Conservation (phyloP, 2,113 vertebrate species). For the Muntiacus reevesi region DNA sequence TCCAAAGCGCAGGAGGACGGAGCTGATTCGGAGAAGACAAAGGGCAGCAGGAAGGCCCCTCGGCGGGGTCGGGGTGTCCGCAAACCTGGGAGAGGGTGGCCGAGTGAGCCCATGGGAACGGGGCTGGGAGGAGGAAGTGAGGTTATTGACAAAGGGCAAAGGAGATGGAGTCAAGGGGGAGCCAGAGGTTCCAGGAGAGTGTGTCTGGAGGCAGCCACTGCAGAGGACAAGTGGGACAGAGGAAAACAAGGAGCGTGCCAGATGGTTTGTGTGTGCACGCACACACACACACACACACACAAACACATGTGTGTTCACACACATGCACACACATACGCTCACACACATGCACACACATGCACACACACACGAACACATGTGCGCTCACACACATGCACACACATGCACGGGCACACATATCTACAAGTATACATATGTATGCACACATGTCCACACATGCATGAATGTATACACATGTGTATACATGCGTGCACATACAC, state of each 20-base stretch:
- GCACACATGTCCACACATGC: accelerated
- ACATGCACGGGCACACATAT: no score
- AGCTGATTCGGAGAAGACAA: background rate
- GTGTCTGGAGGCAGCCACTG: background rate
- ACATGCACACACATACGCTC: accelerated
- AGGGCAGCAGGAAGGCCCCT: accelerated
- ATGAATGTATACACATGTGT: accelerated
- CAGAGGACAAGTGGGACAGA: no score
- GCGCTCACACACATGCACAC: accelerated
- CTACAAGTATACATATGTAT: no score
- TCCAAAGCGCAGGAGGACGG: background rate
- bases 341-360: no score
- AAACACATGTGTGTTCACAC: background rate
- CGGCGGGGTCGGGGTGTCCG: background rate
- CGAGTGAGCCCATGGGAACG: accelerated
- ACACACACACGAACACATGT: background rate
- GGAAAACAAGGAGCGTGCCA: background rate
- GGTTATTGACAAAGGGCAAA: background rate
- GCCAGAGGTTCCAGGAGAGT: accelerated
- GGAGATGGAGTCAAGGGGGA: background rate
- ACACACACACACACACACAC: background rate
- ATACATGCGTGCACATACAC: accelerated
- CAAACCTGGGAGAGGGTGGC: background rate
- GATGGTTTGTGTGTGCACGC: accelerated
- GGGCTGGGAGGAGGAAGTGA: background rate